Conservation (phyloP, 2,888 invertebrate species). For the Drosophila hawaiiensis region DNA sequence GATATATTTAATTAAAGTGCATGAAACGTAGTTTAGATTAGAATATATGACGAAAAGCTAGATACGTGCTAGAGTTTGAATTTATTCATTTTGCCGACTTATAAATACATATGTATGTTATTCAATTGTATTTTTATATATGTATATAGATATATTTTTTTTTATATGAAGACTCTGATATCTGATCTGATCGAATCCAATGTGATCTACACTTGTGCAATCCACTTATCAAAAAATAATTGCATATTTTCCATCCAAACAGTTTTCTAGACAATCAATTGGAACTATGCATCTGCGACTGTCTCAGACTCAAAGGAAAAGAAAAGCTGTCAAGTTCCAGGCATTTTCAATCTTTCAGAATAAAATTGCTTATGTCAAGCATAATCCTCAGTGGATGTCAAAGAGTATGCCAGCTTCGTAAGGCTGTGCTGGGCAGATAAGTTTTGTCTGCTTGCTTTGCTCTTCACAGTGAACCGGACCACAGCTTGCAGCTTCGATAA, state of each 20-base stretch:
- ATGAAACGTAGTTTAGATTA: neutral
- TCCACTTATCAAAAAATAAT: neutral
- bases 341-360: neutral
- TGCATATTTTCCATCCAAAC: neutral
- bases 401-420: conserved; percentile 23
- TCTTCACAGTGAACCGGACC: conserved; percentile 38
- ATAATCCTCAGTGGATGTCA: neutral
- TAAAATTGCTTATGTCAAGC: neutral
- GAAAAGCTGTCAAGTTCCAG: neutral
- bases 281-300: neutral
- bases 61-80: neutral
- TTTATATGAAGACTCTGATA: no score
- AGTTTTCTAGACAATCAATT: neutral
- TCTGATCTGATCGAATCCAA: neutral
- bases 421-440: neutral
- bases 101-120: no score
- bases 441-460: conserved; percentile 21
- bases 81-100: neutral
- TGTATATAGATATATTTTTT: neutral
- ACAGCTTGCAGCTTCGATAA: conserved; percentile 36
- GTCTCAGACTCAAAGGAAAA: neutral
- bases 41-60: neutral
- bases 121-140: neutral
- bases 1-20: neutral
- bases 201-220: neutral